Evolutionary conservation across 1,140 invertebrate genomes (phyloP).

Genomic region (Atta cephalotes): DNA sequence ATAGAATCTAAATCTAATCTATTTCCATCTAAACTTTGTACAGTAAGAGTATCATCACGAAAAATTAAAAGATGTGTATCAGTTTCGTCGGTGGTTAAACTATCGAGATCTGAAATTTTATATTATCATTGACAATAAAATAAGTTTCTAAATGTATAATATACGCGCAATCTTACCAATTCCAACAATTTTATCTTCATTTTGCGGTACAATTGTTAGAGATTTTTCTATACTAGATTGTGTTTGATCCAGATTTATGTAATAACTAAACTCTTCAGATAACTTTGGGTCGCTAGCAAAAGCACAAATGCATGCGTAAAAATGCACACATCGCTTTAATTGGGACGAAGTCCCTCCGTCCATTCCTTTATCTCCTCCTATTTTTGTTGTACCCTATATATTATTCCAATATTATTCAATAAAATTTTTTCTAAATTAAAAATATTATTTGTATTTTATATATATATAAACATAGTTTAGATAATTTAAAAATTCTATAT

Average conservation of each 20-base stretch:
- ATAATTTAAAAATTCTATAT: background rate
- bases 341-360: constrained; percentile 67
- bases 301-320: constrained; percentile 92
- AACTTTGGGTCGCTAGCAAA: constrained; percentile 92
- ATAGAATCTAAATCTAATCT: constrained; percentile 81
- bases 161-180: constrained; percentile 77
- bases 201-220: constrained; percentile 72
- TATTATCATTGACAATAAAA: constrained; percentile 1
- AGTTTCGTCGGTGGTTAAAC: constrained; percentile 78
- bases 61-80: constrained; percentile 83
- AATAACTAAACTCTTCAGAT: constrained; percentile 90
- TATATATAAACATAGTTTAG: background rate
- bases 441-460: background rate
- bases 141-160: constrained; percentile 3
- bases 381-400: constrained; percentile 74
- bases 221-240: constrained; percentile 77
- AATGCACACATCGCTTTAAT: constrained; percentile 86
- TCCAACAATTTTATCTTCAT: constrained; percentile 81
- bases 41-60: constrained; percentile 81
- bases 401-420: constrained; percentile 16
- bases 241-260: constrained; percentile 87
- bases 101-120: constrained; percentile 80
- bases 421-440: background rate
- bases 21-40: constrained; percentile 79
- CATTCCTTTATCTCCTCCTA: constrained; percentile 72